Evolutionary conservation across 2,797 vertebrate species (phyloP).

Genomic region (Apogon hyalosoma): DNA sequence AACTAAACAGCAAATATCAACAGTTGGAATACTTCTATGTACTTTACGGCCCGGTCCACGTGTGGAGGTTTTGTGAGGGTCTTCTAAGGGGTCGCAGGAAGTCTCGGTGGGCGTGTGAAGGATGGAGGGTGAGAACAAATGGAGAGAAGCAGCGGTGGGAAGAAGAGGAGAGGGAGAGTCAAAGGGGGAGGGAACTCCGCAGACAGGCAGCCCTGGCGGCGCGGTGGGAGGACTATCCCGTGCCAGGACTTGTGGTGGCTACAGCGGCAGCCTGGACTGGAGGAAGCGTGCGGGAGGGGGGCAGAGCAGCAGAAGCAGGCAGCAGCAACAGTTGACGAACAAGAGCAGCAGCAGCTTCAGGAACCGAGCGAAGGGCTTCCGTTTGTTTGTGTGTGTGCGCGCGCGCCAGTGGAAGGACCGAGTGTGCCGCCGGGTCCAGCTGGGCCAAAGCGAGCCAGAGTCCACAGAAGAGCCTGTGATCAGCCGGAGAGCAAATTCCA

Average conservation of each 20-base stretch:
- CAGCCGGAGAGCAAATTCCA: conserved; percentile 65
- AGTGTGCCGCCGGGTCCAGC: conserved; percentile 13
- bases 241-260: conserved; percentile 80
- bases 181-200: conserved; percentile 69
- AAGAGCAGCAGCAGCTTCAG: conserved; percentile 10
- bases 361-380: conserved; percentile 16
- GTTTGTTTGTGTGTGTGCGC: conserved; percentile 1
- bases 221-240: conserved; percentile 83
- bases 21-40: too few relatives aligned
- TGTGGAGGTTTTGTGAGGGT: neutral
- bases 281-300: conserved; percentile 58
- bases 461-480: conserved; percentile 25
- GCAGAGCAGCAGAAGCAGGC: conserved; percentile 29
- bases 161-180: conserved; percentile 43
- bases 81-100: conserved; percentile 45
- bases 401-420: neutral
- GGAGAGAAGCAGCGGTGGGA: conserved; percentile 54
- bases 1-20: neutral
- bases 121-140: conserved; percentile 66
- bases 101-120: conserved; percentile 56
- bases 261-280: conserved; percentile 58
- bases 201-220: conserved; percentile 55
- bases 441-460: conserved; percentile 33
- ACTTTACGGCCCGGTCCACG: neutral
- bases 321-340: conserved; percentile 23